These are phyloP conservation scores for Peromyscus melanophrys DNA, from an alignment of 2,797 vertebrate species.

Conservation along the genomic window DNA sequence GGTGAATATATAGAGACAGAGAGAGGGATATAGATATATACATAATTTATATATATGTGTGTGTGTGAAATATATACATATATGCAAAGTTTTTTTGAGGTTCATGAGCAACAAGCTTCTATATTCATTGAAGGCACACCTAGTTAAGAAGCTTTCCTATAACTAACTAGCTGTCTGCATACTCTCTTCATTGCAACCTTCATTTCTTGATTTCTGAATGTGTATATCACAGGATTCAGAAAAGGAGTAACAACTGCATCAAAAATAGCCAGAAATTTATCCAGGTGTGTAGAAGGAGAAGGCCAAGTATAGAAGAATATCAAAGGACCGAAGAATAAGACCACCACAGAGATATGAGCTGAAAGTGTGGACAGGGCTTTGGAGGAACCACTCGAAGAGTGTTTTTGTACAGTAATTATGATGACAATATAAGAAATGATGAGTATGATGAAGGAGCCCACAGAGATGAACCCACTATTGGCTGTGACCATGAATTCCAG, in stretches of 20 bases:
- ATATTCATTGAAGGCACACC: not conserved
- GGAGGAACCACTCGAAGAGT: not conserved
- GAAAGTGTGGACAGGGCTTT: conserved; percentile 75
- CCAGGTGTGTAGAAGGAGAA: not conserved
- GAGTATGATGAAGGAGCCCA: conserved; percentile 51
- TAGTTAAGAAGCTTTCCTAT: not conserved
- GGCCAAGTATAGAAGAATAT: conserved; percentile 32
- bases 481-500: conserved; percentile 67
- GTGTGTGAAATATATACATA: not conserved
- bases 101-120: not conserved
- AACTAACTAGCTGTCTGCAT: not conserved
- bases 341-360: conserved; percentile 69
- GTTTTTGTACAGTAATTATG: conserved; percentile 51
- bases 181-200: not conserved
- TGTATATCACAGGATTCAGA: conserved; percentile 79
- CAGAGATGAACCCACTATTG: conserved; percentile 72
- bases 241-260: conserved; percentile 74
- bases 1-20: not conserved
- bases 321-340: conserved; percentile 66
- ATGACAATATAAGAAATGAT: conserved; percentile 36
- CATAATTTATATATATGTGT: not conserved
- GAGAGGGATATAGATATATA: not conserved
- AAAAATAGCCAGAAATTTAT: conserved; percentile 73
- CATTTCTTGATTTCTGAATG: conserved; percentile 77
- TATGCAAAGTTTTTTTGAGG: not conserved